These are phyloP conservation scores for Drosophila novamexicana DNA, from an alignment of 1,140 invertebrate species.

Conservation along the genomic window DNA sequence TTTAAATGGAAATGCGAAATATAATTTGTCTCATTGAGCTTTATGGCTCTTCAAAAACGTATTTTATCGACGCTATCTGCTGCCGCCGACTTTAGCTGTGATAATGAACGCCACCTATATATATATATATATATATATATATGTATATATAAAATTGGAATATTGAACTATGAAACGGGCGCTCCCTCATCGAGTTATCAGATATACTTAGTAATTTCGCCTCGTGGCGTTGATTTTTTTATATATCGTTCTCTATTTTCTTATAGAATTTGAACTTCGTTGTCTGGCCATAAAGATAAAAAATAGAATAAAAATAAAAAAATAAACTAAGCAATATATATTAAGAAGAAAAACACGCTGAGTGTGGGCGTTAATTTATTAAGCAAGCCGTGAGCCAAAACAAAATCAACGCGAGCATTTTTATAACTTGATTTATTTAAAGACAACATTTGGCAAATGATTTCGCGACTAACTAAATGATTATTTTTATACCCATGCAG, in stretches of 20 bases:
- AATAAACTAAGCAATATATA: slow-evolving; percentile 19
- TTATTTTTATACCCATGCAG: slow-evolving; percentile 39
- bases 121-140: slow-evolving; percentile 22
- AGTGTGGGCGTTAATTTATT: slow-evolving; percentile 77
- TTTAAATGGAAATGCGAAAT: slow-evolving; percentile 56
- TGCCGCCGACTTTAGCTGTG: slow-evolving; percentile 50
- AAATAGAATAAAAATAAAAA: slow-evolving; percentile 8
- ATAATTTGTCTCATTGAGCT: slow-evolving; percentile 69
- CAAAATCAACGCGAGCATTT: slow-evolving; percentile 67
- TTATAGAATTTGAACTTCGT: slow-evolving; percentile 58
- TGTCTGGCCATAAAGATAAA: slow-evolving; percentile 67
- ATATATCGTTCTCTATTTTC: slow-evolving; percentile 15
- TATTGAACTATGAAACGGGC: slow-evolving; percentile 34
- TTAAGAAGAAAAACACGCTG: slow-evolving; percentile 2
- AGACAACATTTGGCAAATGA: slow-evolving; percentile 66
- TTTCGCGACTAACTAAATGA: slow-evolving; percentile 43
- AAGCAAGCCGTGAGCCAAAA: slow-evolving; percentile 65
- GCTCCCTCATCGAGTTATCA: slow-evolving; percentile 58
- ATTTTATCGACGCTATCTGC: slow-evolving; percentile 71
- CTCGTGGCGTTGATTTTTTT: slow-evolving; percentile 63
- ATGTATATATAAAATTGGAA: slow-evolving; percentile 8
- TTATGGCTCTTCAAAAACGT: slow-evolving; percentile 58
- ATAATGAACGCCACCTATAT: slow-evolving; percentile 47
- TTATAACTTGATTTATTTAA: slow-evolving; percentile 82
- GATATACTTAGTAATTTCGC: slow-evolving; percentile 40